Percentiles rank a stretch among this genome's conserved stretches.
Evolutionary conservation across 2,888 invertebrate genomes (phyloP).

Genomic region (Diaprepes abbreviatus): DNA sequence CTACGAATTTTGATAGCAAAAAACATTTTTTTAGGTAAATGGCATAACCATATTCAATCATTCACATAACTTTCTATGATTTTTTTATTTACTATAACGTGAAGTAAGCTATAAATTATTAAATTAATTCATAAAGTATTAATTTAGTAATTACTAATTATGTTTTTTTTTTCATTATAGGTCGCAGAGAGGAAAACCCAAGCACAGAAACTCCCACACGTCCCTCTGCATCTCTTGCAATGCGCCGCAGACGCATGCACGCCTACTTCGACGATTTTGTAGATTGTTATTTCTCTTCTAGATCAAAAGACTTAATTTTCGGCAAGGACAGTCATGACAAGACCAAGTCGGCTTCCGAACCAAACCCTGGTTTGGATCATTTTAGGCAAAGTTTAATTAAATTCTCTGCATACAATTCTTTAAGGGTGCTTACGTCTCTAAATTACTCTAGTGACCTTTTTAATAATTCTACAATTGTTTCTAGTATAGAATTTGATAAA

Average conservation of each 20-base stretch:
- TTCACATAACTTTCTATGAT: too few species aligned
- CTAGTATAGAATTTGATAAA: slow-evolving; percentile 96
- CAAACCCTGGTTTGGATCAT: slow-evolving; percentile 74
- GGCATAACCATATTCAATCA: too few species aligned
- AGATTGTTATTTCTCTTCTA: slow-evolving; percentile 85
- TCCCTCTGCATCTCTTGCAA: slow-evolving; percentile 68
- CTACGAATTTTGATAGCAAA: too few species aligned
- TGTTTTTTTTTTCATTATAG: too few species aligned
- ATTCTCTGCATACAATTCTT: slow-evolving; percentile 84
- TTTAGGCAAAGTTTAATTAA: slow-evolving; percentile 90
- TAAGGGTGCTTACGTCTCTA: slow-evolving; percentile 87
- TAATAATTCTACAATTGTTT: slow-evolving; percentile 88
- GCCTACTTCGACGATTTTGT: slow-evolving; percentile 92
- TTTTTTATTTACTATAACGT: too few species aligned
- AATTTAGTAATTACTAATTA: too few species aligned
- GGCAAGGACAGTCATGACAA: slow-evolving; percentile 65
- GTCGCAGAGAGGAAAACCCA: slow-evolving; percentile 56
- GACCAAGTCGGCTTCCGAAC: slow-evolving; percentile 56
- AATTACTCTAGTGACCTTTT: slow-evolving; percentile 92
- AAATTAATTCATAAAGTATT: too few species aligned
- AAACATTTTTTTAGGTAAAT: too few species aligned
- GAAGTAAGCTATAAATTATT: too few species aligned
- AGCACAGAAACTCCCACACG: slow-evolving; percentile 51
- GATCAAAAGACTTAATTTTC: slow-evolving; percentile 81
- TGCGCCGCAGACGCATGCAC: slow-evolving; percentile 81